Percentiles rank a stretch among this genome's conserved stretches.
Conservation (phyloP, 2,888 invertebrate genomes). For the Candidula unifasciata region DNA sequence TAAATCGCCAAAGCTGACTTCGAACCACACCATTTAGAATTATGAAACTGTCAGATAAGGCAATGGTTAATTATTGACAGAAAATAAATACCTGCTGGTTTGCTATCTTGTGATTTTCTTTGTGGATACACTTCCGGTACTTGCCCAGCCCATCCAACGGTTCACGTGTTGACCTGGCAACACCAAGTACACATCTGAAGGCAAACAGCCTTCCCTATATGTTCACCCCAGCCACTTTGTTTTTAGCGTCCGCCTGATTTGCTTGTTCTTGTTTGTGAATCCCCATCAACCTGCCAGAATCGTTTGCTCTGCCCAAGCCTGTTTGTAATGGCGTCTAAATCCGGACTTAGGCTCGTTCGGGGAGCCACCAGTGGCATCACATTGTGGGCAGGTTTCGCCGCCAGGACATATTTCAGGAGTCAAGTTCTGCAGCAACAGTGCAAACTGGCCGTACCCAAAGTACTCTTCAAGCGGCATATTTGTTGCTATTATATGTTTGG, state of each 20-base stretch:
- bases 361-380: constrained; percentile 11
- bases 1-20: too few relatives aligned
- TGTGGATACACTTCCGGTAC: constrained; percentile 1
- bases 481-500: constrained; percentile 20
- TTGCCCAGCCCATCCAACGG: neutral
- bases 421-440: neutral
- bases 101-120: too few relatives aligned
- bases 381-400: constrained; percentile 6
- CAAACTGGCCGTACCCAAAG: neutral
- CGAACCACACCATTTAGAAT: too few relatives aligned
- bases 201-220: constrained; percentile 17
- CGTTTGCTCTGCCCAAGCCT: neutral
- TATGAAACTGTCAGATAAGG: too few relatives aligned
- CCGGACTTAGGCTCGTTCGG: constrained; percentile 11
- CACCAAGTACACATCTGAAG: constrained; percentile 23
- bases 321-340: constrained; percentile 46
- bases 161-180: constrained; percentile 16
- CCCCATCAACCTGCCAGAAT: constrained; percentile 11
- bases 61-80: too few relatives aligned
- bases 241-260: constrained; percentile 28
- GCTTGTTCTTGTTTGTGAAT: constrained; percentile 3
- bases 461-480: neutral
- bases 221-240: neutral
- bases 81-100: neutral
- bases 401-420: constrained; percentile 23